Evolutionary conservation across 2,888 invertebrate genomes (phyloP).

Genomic region (Latrodectus elegans): DNA sequence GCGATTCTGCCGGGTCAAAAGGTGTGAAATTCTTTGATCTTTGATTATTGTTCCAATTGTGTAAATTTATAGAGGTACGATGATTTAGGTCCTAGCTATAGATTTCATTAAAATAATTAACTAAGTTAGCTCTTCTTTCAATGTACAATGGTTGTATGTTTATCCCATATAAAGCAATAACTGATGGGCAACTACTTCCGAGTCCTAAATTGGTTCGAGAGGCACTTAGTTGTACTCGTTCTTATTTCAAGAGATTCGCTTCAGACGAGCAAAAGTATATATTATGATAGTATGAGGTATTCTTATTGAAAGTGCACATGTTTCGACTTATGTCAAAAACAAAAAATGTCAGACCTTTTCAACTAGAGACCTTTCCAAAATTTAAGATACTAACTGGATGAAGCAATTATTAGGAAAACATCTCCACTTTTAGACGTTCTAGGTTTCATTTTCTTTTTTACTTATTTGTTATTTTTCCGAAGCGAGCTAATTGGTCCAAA

Average conservation of each 20-base stretch:
- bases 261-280: background rate
- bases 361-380: too few relatives aligned
- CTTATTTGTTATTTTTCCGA: too few relatives aligned
- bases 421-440: too few relatives aligned
- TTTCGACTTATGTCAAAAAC: too few relatives aligned
- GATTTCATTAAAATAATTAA: background rate
- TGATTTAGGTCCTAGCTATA: background rate
- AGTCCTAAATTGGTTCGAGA: background rate
- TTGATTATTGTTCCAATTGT: background rate
- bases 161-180: background rate
- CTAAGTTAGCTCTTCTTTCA: background rate
- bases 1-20: background rate
- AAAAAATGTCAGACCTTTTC: too few relatives aligned
- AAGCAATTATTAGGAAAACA: too few relatives aligned
- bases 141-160: background rate
- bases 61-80: background rate
- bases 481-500: too few relatives aligned
- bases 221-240: background rate
- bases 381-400: too few relatives aligned
- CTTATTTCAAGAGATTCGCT: background rate
- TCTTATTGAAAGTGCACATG: too few relatives aligned
- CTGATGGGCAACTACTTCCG: background rate
- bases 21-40: background rate
- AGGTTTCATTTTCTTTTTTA: too few relatives aligned
- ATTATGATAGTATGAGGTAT: too few relatives aligned